Evolutionary conservation across 2,797 vertebrate species (phyloP).

Genomic region (Meriones psammophilus): DNA sequence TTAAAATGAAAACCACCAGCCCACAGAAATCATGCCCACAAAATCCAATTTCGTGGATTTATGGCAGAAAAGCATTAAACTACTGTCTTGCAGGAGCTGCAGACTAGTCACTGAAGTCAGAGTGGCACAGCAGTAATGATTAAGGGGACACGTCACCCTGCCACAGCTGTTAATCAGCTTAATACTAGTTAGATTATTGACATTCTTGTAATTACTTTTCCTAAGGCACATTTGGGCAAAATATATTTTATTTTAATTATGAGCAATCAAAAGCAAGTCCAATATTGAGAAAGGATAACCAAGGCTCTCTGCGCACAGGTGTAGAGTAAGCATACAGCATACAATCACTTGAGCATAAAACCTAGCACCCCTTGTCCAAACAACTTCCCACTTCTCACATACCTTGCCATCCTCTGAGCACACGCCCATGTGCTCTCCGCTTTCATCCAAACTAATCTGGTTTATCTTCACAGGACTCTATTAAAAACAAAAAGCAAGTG

Average conservation of each 20-base stretch:
- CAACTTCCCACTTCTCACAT: not conserved
- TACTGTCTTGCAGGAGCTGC: conserved; percentile 88
- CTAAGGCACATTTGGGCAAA: conserved; percentile 88
- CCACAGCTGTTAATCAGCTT: conserved; percentile 91
- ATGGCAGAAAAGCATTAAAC: conserved; percentile 89
- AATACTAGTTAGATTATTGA: conserved; percentile 90
- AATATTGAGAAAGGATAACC: conserved; percentile 78
- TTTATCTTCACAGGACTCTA: conserved; percentile 99
- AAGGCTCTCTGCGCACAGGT: conserved; percentile 58
- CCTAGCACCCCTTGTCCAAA: not conserved
- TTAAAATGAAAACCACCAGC: conserved; percentile 90
- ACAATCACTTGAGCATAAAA: not conserved
- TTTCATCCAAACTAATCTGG: conserved; percentile 99
- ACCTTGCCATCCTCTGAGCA: conserved; percentile 99
- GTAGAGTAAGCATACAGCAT: not conserved
- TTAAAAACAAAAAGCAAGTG: conserved; percentile 70
- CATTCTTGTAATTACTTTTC: conserved; percentile 91
- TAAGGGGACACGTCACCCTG: conserved; percentile 87
- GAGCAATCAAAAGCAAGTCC: conserved; percentile 82
- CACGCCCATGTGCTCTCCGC: conserved; percentile 97
- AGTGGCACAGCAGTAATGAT: conserved; percentile 89
- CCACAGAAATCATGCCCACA: conserved; percentile 90
- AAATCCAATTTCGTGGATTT: conserved; percentile 93
- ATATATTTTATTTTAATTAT: conserved; percentile 89
- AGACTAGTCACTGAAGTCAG: conserved; percentile 87